Evolutionary conservation across 2,888 invertebrate genomes (phyloP).

Genomic region (Parthenolecanium corni): DNA sequence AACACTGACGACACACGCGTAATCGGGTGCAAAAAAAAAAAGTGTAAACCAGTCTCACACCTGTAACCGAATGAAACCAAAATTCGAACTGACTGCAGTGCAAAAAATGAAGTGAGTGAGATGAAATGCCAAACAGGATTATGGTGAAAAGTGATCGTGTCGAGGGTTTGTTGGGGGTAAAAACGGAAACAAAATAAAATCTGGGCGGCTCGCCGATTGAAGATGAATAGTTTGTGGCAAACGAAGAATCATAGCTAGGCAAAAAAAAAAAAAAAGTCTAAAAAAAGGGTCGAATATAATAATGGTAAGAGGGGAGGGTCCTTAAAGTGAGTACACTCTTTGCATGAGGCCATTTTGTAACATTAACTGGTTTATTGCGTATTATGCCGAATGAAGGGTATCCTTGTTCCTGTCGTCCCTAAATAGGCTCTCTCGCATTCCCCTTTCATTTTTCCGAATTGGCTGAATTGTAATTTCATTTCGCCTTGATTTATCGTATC

Average conservation of each 20-base stretch:
- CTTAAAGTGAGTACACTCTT: neutral
- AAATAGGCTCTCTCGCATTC: conserved; percentile 10
- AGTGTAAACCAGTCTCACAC: neutral
- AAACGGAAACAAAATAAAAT: conserved; percentile 14
- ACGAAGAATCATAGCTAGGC: neutral
- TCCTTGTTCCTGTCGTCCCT: neutral
- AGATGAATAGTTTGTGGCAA: conserved; percentile 10
- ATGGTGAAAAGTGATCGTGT: neutral
- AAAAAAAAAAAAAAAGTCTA: conserved; percentile 1
- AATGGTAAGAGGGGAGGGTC: conserved; percentile 12
- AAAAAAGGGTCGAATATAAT: conserved; percentile 24
- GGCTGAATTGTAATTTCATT: conserved; percentile 4
- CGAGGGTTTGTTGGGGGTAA: conserved; percentile 16
- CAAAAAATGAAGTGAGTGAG: too few species aligned
- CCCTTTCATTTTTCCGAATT: neutral
- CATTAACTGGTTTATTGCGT: conserved; percentile 26
- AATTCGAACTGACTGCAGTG: neutral
- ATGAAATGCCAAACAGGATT: neutral
- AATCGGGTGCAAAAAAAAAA: neutral
- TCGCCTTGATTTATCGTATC: conserved; percentile 16
- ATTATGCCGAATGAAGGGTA: conserved; percentile 12
- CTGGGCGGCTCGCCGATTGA: conserved; percentile 19
- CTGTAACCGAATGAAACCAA: neutral
- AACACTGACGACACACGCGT: neutral
- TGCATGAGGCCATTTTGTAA: conserved; percentile 22